Base-by-base conservation (phyloP, 2,113 vertebrate species). In the Hoplias malabaricus region DNA sequence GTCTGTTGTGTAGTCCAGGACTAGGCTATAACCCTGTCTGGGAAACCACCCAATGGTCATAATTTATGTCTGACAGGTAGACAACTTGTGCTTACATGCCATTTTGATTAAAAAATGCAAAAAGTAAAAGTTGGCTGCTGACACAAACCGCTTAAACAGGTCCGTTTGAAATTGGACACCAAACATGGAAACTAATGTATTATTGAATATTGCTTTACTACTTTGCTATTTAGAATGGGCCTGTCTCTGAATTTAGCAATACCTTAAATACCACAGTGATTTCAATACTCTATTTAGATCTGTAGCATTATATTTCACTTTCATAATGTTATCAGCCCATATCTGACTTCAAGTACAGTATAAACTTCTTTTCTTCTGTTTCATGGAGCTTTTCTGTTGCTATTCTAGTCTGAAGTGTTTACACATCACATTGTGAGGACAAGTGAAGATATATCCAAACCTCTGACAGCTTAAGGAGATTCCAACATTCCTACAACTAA, bases 401-500 rank as follows among this genome's bases (percentile, higher is more conserved):
- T 48, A 36, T 63, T 34, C 31, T 34, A 77, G 66, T 13, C 56
- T 75, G 50, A 40, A 27, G 46, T 48, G 73, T 66, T 70, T 83
- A 40, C 50, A 73, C 74, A 80, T 70, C 12, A 67, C 75, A 61
- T 25, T 75, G 57, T 80, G 75, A 84, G 63, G 62, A n/a, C 33
- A 19, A 48, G 43, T 65, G 34, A 21, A 6, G 54, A 75, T 63
- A 66, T 61, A 54, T 78, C 16, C 54, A 4, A 67, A 66, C 69
- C 77, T 76, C 80, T 82, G n/a, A 70, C 67, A 82, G 65, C 77
- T 82, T 50, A 80, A 25, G 66, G 69, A 53, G 34, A 82, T 75
- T 69, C 67, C 67, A 65, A 38, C 69, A 82, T 78, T 59, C 80
- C 79, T 74, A 67, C 53, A 82, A n/a, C 70, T 84, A 77, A 75